Evolutionary conservation across 37 sponge, comb jelly and placozoan species (phyloP), one percentile per base, ranked within the genome.

Genomic region (Aphrocallistes beatrix): DNA sequence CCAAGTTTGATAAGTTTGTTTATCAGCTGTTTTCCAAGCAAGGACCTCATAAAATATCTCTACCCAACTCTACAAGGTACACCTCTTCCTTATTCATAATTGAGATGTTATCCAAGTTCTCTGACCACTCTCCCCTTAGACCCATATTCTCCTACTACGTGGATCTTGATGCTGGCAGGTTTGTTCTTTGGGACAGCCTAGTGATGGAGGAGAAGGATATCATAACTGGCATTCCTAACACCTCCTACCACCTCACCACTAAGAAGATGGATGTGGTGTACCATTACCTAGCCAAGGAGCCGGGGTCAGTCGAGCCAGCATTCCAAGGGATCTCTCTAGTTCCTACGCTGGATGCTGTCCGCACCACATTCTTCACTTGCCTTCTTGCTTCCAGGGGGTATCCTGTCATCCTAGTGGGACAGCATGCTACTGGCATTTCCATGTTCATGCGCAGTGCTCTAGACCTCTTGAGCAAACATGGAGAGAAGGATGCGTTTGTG

Each of bases 141-240:
- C 75, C 89, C 36, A 89, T 93, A 21, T 93, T 85, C 86, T 93
- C 91, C 23, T 93, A 91, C 82, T 93, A 93, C 39, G 75, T 93
- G 51, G 90, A 93, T 81, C 83, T 93, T 19, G 50, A 82, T 47
- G 85, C 84, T 23, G 90, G 88, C 38, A 82, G 49, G 25, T 93
- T 93, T 85, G 51, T 49, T 17, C 85, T 39, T 10, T 93, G 91
- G 91, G 85, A 87, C 30, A 83, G 37, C 13, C 60, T 91, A 32
- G 51, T 92, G 23, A 82, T 88, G 3, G 37, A 39, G 16, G 48
- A 88, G 0, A 37, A 88, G 36, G 36, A 84, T 37, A 91, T 42
- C 37, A 82, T 39, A 21, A 34, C 81, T 6, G 75, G 75, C 3
- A 60, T 60, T 25, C 75, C 75, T 13, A 19, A 60, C 34, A 32